Evolutionary conservation across 2,888 invertebrate species (phyloP), one percentile per base, ranked within the genome.

Genomic region (Hetaerina titia): DNA sequence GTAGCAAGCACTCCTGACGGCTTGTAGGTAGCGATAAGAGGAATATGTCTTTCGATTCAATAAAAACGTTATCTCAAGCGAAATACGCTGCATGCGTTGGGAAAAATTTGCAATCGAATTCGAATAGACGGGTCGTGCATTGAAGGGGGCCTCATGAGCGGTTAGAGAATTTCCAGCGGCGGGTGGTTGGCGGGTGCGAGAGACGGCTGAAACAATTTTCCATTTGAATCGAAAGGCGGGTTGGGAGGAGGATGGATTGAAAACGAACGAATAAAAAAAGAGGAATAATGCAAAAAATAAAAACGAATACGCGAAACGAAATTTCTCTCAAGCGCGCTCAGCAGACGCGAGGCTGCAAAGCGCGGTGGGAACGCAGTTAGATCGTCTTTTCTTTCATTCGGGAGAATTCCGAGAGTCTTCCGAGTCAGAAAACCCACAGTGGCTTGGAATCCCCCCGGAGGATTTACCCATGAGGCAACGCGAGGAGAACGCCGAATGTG

Each of bases 291-390:
- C 5, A 69, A n/a, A n/a, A 69, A 69, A 69, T n/a, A 22, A 69
- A 22, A 69, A n/a, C 69, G n/a, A 22, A 69, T 11, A 25, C 11
- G 81, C 81, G 81, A 31, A 81, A 31, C 25, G 81, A 81, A 81
- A 81, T 81, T 81, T 81, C 81, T 81, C 15, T 31, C 31, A 31
- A 81, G 81, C 22, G 31, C 31, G 81, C 81, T 6, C 31, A 25
- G 81, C 31, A 25, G 13, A 81, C 81, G 81, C 15, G 31, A 11
- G 11, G 31, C 81, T 31, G 25, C 81, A 81, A 69, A 81, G 81
- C 81, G 81, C 81, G 25, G 2, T 81, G 81, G 81, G 81, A 81
- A 81, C 81, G 81, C 81, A 31, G 81, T 81, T 81, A 81, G 81
- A 25, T 31, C 81, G 81, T 81, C 81, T 81, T 81, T 81, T 81